Evolutionary conservation across 2,797 vertebrate species (phyloP).

Genomic region (Podarcis lilfordi): DNA sequence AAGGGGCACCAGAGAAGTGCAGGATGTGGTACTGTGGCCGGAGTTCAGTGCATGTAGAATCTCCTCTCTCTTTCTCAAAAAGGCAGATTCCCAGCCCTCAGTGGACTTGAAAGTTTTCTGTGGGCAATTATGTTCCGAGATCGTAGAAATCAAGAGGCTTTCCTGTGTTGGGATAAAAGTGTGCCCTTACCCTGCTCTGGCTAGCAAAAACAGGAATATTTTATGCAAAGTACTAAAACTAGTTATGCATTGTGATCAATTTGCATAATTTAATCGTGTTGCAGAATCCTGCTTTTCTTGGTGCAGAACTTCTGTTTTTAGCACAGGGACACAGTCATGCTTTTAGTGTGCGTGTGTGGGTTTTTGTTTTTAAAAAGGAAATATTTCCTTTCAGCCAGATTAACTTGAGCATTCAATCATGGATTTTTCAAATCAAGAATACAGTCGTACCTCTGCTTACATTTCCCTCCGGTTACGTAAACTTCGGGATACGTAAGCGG

Average conservation of each 20-base stretch:
- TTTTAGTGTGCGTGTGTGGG: not conserved
- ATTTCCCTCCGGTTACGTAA: too few relatives aligned
- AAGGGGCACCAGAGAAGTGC: too few relatives aligned
- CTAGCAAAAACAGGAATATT: not conserved
- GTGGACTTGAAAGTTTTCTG: not conserved
- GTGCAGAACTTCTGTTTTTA: not conserved
- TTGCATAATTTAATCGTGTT: not conserved
- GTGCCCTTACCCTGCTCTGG: too few relatives aligned
- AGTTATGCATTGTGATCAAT: not conserved
- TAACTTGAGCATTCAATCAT: not conserved
- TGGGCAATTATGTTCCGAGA: not conserved
- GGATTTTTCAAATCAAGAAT: not conserved
- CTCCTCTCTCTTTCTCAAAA: not conserved
- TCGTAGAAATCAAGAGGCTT: not conserved
- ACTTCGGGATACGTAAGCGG: too few relatives aligned
- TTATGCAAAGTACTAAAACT: not conserved
- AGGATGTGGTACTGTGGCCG: not conserved
- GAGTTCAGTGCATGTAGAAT: not conserved
- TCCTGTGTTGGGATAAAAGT: not conserved
- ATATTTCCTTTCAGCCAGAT: not conserved
- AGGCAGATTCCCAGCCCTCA: not conserved
- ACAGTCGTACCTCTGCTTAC: not conserved
- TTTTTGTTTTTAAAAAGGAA: not conserved
- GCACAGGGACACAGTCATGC: not conserved
- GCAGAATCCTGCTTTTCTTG: not conserved